Percentiles rank a stretch among this genome's conserved stretches.
Evolutionary conservation across 2,797 vertebrate species (phyloP).

Genomic region (Cuculus canorus): DNA sequence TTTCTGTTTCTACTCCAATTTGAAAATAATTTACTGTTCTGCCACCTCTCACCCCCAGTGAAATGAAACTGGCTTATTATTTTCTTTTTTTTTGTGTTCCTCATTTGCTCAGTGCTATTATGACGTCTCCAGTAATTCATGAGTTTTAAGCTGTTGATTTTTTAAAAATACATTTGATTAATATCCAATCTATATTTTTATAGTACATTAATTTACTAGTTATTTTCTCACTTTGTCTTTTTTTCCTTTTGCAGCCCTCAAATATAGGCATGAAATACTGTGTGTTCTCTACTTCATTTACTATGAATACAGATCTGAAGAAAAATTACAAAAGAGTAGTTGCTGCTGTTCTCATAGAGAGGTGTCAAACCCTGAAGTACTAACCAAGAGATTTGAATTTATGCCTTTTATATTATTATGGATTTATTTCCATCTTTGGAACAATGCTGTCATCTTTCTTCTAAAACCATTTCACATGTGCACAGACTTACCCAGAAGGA

Average conservation of each 20-base stretch:
- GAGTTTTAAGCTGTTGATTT: not conserved
- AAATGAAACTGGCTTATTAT: not conserved
- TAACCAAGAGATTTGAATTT: not conserved
- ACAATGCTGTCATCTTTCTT: not conserved
- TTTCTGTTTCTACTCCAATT: not conserved
- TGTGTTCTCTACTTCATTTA: not conserved
- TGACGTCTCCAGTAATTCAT: not conserved
- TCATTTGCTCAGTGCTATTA: not conserved
- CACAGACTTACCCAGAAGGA: not conserved
- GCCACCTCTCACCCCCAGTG: fast-evolving
- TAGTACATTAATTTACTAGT: not conserved
- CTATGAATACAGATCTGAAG: not conserved
- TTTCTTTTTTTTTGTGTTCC: not conserved
- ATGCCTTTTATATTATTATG: not conserved
- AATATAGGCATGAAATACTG: not conserved
- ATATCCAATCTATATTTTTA: not conserved
- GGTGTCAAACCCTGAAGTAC: not conserved
- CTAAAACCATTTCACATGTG: not conserved
- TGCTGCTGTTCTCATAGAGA: not conserved
- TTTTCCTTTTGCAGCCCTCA: not conserved
- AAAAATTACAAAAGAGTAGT: not conserved
- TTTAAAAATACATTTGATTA: not conserved
- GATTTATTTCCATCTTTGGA: not conserved
- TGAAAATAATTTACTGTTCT: not conserved
- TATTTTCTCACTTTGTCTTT: not conserved